Base-by-base conservation (phyloP, 35 echinoderm and acorn worm species). In the Ptychodera flava region DNA sequence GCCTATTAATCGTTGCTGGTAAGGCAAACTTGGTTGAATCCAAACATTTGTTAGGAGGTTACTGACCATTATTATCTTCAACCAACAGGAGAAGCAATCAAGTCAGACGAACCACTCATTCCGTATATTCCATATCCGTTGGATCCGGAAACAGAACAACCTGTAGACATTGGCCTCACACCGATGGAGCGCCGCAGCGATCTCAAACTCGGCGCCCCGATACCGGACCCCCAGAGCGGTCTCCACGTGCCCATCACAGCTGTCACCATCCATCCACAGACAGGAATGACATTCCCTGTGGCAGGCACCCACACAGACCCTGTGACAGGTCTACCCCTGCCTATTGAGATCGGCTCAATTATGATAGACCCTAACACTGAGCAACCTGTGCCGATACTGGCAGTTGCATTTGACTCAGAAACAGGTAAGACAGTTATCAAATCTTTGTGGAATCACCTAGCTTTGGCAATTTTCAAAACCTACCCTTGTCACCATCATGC, bases 351-450 rank as follows among this genome's bases (percentile, higher is more conserved):
- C 22, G 95, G 95, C 22, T 92, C 95, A 0, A 30, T 98, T 0
- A 98, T 98, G 95, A 94, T 98, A 28, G 95, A 98, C 35, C 95
- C 95, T 0, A 93, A 85, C 86, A 94, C 92, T 83, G 95, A 98
- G 16, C 95, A 98, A 79, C 95, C 95, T 0, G 95, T 98, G 10
- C 89, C 93, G 0, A 88, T 98, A 33, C 76, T 98, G 79, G 85
- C 84, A 35, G 86, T 98, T 36, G 85, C 88, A 79, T 94, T 98
- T 33, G 95, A 98, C 83, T 80, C 80, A 32, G 90, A 94, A 38
- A 91, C 90, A 36, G 95, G 94, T 97, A 87, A 52, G 80, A 78
- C n/a, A n/a, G n/a, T n/a, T n/a, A n/a, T n/a, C n/a, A n/a, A n/a
- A n/a, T n/a, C n/a, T n/a, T n/a, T n/a, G n/a, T n/a, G n/a, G n/a